Evolutionary conservation across 2,113 vertebrate genomes (phyloP).

Genomic region (Equus quagga): DNA sequence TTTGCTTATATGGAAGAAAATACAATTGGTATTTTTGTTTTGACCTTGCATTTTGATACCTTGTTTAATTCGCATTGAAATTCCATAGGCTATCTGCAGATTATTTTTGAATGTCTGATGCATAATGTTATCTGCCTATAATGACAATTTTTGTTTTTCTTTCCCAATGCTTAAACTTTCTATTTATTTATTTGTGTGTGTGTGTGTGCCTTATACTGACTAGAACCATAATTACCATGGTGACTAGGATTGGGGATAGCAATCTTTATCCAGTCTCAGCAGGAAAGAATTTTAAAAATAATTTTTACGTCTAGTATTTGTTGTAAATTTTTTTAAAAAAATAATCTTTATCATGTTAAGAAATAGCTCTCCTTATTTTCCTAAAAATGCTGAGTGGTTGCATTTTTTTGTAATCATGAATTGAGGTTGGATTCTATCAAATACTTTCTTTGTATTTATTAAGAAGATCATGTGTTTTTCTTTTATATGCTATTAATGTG

Average conservation of each 20-base stretch:
- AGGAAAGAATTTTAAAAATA: not conserved
- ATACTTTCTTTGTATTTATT: not conserved
- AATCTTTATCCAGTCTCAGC: not conserved
- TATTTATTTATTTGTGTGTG: not conserved
- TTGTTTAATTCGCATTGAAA: slow-evolving; percentile 32
- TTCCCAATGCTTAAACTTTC: not conserved
- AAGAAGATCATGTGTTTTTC: not conserved
- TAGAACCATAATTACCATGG: not conserved
- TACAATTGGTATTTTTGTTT: slow-evolving; percentile 20
- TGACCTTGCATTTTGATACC: not conserved
- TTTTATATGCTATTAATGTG: not conserved
- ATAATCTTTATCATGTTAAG: not conserved
- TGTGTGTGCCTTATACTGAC: not conserved
- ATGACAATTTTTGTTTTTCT: not conserved
- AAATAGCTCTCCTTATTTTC: not conserved
- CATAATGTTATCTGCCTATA: not conserved
- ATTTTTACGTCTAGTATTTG: not conserved
- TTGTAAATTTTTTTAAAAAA: not conserved
- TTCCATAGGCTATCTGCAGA: not conserved
- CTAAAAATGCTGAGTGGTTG: not conserved
- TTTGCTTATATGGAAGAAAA: not conserved
- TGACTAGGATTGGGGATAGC: not conserved
- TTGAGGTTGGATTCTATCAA: not conserved
- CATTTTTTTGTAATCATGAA: not conserved
- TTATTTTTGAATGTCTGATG: slow-evolving; percentile 15